A percentile compares a stretch with the other conserved stretches of the same genome.
Evolutionary conservation across 2,888 invertebrate species (phyloP).

Genomic region (Morpho deidamia): DNA sequence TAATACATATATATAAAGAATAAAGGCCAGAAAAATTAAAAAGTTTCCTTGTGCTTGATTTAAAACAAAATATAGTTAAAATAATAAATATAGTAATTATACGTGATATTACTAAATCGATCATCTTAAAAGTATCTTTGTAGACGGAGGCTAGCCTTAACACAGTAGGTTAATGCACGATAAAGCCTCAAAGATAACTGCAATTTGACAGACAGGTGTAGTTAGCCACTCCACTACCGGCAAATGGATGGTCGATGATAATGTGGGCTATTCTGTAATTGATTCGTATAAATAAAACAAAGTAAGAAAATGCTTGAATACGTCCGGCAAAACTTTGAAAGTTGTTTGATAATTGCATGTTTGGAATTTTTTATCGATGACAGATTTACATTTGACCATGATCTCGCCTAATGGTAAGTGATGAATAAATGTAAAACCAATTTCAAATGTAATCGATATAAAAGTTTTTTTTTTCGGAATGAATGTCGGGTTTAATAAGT

Average conservation of each 20-base stretch:
- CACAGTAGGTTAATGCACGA: slow-evolving; percentile 47
- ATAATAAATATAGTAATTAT: not conserved
- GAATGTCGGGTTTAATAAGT: not conserved
- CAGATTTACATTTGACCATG: too few relatives aligned
- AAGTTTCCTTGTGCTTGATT: too few relatives aligned
- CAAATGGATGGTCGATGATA: slow-evolving; percentile 53
- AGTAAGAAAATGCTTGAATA: not conserved
- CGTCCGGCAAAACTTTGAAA: too few relatives aligned
- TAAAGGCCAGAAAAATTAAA: too few relatives aligned
- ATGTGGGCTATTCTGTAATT: slow-evolving; percentile 30
- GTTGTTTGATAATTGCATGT: too few relatives aligned
- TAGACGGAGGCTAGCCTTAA: slow-evolving; percentile 30
- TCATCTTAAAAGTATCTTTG: slow-evolving; percentile 15
- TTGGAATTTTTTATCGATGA: too few relatives aligned
- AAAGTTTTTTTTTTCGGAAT: not conserved
- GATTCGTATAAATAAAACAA: slow-evolving; percentile 4
- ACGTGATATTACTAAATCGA: slow-evolving; percentile 5
- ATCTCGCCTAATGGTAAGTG: too few relatives aligned
- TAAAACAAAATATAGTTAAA: too few relatives aligned
- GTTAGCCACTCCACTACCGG: slow-evolving; percentile 56
- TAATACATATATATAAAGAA: too few relatives aligned
- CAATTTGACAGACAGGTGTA: slow-evolving; percentile 64
- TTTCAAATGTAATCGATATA: not conserved
- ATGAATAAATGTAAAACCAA: too few relatives aligned
- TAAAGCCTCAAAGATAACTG: slow-evolving; percentile 51